Conservation (phyloP, 1,140 invertebrate species). For the Maniola jurtina region DNA sequence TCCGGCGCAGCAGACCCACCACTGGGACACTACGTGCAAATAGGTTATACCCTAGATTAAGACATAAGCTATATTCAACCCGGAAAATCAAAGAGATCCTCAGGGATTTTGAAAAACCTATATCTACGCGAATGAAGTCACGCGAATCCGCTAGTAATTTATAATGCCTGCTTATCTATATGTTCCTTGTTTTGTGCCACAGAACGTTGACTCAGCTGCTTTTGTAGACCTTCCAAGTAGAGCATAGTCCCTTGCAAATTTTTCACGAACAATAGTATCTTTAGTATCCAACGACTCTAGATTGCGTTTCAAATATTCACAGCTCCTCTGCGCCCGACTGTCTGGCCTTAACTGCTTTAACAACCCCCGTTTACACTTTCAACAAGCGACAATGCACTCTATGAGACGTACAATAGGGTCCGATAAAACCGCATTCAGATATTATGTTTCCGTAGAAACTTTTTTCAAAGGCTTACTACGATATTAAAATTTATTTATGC, state of each 20-base stretch:
- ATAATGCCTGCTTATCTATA: too few relatives aligned
- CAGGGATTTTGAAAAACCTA: too few relatives aligned
- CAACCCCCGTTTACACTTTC: background rate
- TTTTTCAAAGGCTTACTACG: slow-evolving; percentile 19
- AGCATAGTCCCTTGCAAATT: slow-evolving; percentile 19
- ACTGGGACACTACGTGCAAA: too few relatives aligned
- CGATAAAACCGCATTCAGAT: background rate
- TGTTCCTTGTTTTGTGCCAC: too few relatives aligned
- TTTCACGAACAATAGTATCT: slow-evolving; percentile 56
- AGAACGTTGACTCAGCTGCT: too few relatives aligned
- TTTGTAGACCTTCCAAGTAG: too few relatives aligned
- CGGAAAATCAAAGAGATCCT: too few relatives aligned
- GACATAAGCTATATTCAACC: too few relatives aligned
- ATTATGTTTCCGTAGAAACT: slow-evolving; percentile 8
- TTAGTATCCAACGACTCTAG: slow-evolving; percentile 57
- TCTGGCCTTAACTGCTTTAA: slow-evolving; percentile 30
- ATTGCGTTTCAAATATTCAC: slow-evolving; percentile 73
- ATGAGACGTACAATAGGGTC: background rate
- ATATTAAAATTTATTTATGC: slow-evolving; percentile 29
- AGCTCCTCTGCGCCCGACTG: slow-evolving; percentile 41
- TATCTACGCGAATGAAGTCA: too few relatives aligned
- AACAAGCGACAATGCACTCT: slow-evolving; percentile 9
- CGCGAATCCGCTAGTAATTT: too few relatives aligned
- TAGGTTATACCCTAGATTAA: too few relatives aligned
- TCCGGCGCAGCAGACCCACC: too few relatives aligned